These are phyloP conservation scores for Rhineura floridana DNA, from an alignment of 2,113 vertebrate species.

Conservation along the genomic window DNA sequence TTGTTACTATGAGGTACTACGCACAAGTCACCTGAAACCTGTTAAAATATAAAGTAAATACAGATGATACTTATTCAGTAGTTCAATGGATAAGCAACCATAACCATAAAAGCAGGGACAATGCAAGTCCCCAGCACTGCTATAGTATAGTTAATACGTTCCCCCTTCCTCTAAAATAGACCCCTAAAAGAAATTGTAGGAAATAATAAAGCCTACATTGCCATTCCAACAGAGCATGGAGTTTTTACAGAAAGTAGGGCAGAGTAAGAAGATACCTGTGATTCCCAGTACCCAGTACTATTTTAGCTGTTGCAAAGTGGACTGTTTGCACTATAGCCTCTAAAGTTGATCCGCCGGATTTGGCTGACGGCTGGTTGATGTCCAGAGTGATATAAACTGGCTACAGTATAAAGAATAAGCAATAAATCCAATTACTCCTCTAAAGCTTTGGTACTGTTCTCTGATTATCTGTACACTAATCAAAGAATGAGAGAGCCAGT, in stretches of 20 bases:
- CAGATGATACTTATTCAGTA: background rate
- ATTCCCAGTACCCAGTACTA: background rate
- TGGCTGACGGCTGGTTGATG: background rate
- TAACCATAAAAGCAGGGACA: background rate
- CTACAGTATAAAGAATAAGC: background rate
- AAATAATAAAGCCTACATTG: background rate
- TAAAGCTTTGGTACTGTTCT: background rate
- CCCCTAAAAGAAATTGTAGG: no score
- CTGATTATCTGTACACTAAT: background rate
- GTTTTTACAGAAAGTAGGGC: slow-evolving; percentile 1
- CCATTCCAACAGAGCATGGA: background rate
- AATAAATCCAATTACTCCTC: slow-evolving; percentile 1
- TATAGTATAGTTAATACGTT: background rate
- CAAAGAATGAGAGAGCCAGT: background rate
- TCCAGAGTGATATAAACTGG: background rate
- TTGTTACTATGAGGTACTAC: no score
- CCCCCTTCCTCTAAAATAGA: no score
- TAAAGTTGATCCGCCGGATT: background rate
- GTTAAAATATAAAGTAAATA: no score
- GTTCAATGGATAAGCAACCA: background rate
- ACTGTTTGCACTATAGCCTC: background rate
- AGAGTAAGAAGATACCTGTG: background rate
- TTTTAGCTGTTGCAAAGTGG: background rate
- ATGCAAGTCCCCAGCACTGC: background rate
- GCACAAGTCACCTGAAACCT: background rate